These are phyloP conservation scores for Ageneiosus marmoratus DNA, from an alignment of 2,113 vertebrate genomes.

Conservation along the genomic window DNA sequence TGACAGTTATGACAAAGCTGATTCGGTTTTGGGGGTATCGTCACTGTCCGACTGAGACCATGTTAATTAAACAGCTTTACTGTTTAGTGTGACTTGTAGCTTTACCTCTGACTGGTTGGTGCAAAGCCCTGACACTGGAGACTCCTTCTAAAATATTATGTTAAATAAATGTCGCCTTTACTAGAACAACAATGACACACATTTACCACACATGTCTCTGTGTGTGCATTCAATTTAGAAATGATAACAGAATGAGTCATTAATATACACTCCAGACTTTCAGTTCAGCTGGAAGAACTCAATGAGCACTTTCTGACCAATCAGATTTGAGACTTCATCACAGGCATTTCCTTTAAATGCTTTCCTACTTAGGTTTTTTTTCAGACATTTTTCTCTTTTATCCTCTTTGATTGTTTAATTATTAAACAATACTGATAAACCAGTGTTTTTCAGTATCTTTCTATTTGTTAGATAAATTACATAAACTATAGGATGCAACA, in stretches of 20 bases:
- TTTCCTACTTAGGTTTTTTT: background rate
- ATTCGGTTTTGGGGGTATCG: slow-evolving; percentile 40
- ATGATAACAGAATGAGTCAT: background rate
- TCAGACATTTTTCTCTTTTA: background rate
- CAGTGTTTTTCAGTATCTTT: background rate
- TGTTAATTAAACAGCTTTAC: slow-evolving; percentile 45
- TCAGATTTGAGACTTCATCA: background rate
- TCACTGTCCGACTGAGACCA: slow-evolving; percentile 27
- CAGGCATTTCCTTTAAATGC: background rate
- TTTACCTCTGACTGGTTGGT: background rate
- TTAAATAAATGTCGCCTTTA: background rate
- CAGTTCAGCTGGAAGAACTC: background rate
- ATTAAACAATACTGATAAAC: background rate
- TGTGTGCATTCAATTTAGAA: background rate
- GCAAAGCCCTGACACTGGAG: too few relatives aligned
- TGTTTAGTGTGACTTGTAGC: background rate
- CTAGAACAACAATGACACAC: background rate
- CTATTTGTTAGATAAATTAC: background rate
- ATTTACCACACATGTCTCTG: background rate
- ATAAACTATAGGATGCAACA: background rate
- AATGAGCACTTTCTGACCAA: background rate
- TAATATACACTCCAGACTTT: background rate
- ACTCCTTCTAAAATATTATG: background rate
- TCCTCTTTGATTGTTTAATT: background rate
- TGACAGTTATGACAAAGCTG: slow-evolving; percentile 45